These are phyloP conservation scores for Tragelaphus buxtoni DNA, from an alignment of 2,113 vertebrate genomes.

Conservation along the genomic window DNA sequence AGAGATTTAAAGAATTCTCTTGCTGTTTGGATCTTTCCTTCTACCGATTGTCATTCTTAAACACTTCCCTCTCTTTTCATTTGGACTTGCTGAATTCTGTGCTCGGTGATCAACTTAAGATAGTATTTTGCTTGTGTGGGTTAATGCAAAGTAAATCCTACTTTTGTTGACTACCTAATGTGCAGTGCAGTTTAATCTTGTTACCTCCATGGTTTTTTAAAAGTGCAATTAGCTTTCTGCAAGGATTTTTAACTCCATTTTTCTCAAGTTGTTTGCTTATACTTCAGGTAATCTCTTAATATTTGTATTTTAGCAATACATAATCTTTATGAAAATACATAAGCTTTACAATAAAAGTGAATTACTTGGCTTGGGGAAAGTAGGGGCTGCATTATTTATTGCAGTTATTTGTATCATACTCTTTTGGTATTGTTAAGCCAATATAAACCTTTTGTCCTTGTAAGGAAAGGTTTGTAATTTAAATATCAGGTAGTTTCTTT, in stretches of 20 bases:
- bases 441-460: slow-evolving; percentile 7
- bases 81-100: slow-evolving; percentile 60
- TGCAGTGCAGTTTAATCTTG: slow-evolving; percentile 32
- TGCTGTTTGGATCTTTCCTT: slow-evolving; percentile 36
- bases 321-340: slow-evolving; percentile 71
- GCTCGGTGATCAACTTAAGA: slow-evolving; percentile 31
- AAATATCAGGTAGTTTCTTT: slow-evolving; percentile 47
- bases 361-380: slow-evolving; percentile 28
- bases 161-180: slow-evolving; percentile 52
- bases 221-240: slow-evolving; percentile 32
- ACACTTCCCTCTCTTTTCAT: neutral
- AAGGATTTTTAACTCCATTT: slow-evolving; percentile 52
- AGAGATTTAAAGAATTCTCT: slow-evolving; percentile 58
- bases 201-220: slow-evolving; percentile 6
- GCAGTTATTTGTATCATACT: slow-evolving; percentile 33
- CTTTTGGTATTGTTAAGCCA: slow-evolving; percentile 38
- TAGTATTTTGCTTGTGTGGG: slow-evolving; percentile 47
- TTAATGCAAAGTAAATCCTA: slow-evolving; percentile 27
- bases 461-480: slow-evolving; percentile 48
- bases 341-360: slow-evolving; percentile 42
- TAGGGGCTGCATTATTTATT: slow-evolving; percentile 9
- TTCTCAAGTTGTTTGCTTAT: slow-evolving; percentile 40
- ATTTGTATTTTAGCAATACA: slow-evolving; percentile 58
- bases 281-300: slow-evolving; percentile 48
- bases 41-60: slow-evolving; percentile 38